phyloP scores from a whole-genome alignment of 2,113 vertebrate genomes.

The Zapornia atra region DNA sequence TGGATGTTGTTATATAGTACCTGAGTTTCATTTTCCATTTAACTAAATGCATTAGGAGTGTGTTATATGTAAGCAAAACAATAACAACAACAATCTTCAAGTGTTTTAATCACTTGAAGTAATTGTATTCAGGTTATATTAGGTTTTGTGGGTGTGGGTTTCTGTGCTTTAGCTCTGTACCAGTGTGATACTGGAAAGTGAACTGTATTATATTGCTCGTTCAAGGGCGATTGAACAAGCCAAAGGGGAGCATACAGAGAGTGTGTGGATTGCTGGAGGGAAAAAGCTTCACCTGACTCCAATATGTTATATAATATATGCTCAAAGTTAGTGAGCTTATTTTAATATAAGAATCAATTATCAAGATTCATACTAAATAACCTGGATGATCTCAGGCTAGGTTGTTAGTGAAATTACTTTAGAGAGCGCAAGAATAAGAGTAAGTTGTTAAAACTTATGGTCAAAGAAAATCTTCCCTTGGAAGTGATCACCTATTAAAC shows the following conservation, averaged over 20 bases:
- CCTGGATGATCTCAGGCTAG: not conserved
- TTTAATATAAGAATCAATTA: not conserved
- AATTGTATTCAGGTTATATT: not conserved
- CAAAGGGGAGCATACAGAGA: not conserved
- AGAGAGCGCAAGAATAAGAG: not conserved
- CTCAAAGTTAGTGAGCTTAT: not conserved
- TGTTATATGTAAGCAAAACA: not conserved
- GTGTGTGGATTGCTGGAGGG: not conserved
- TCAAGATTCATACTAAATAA: not conserved
- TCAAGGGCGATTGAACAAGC: not conserved
- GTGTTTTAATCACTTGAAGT: not conserved
- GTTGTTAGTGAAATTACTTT: not conserved
- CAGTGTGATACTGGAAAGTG: not conserved
- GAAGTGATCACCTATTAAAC: not conserved
- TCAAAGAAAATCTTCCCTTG: not conserved
- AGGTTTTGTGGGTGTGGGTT: not conserved
- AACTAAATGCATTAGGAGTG: not conserved
- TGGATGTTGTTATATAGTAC: not conserved
- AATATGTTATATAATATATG: too few species aligned
- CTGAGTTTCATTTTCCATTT: not conserved
- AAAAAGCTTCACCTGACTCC: not conserved
- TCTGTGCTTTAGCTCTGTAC: not conserved
- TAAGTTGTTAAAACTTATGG: not conserved
- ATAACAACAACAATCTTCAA: not conserved
- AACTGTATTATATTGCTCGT: not conserved